Conservation (phyloP, 1,140 invertebrate genomes). For the Drosophila pectinifera region DNA sequence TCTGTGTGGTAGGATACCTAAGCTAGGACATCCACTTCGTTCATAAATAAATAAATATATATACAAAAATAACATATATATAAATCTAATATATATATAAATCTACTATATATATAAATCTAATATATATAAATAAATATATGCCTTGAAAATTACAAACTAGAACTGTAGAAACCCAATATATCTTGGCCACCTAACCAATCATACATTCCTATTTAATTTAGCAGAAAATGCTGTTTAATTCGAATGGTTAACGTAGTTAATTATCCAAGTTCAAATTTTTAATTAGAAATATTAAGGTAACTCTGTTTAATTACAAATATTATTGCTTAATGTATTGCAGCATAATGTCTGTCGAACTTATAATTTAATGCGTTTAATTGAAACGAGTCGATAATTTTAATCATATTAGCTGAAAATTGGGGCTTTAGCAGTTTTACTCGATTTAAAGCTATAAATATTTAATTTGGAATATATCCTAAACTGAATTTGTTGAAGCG, state of each 20-base stretch:
- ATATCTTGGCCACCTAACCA: too few species aligned
- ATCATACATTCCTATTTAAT: background rate
- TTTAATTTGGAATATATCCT: too few species aligned
- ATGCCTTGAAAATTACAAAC: too few species aligned
- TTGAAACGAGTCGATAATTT: background rate
- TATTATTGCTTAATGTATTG: background rate
- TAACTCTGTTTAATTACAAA: background rate
- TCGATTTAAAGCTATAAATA: too few species aligned
- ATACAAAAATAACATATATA: too few species aligned
- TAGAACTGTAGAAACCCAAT: too few species aligned
- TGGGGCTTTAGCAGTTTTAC: too few species aligned
- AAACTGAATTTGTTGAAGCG: too few species aligned
- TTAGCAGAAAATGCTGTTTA: too few species aligned
- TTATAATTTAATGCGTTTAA: background rate
- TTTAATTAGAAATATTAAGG: conserved; percentile 6
- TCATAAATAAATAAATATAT: background rate
- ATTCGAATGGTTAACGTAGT: background rate
- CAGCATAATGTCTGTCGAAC: background rate
- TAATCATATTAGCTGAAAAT: background rate
- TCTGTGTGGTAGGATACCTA: background rate
- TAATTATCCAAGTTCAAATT: too few species aligned
- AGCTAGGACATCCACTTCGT: background rate
- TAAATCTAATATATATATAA: background rate
- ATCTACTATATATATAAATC: background rate
- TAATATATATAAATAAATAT: background rate